Base-by-base conservation (phyloP, 2,797 vertebrate genomes). In the Knipowitschia caucasica region DNA sequence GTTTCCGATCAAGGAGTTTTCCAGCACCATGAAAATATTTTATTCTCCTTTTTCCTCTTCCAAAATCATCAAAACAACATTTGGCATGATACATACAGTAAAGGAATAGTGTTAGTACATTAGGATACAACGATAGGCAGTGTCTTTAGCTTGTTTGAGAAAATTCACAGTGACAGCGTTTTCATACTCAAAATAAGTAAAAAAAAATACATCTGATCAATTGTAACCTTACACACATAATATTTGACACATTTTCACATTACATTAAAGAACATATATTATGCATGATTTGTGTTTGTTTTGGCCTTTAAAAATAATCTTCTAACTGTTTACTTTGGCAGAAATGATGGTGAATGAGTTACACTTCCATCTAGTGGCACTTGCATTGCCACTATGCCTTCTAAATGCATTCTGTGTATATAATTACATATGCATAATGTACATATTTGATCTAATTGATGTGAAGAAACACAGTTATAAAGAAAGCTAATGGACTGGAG, bases 111-210 rank as follows among this genome's bases (percentile, higher is more conserved):
- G 34, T n/a, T 5, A 17, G 14, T 36, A 38, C 3, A 9, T 17
- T 17, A 17, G 7, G 7, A 7, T 38, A 6, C 5, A 15, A 51
- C 29, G 33, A 17, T 51, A 8, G 42, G 24, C 55, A 50, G 56
- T 15, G 53, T 40, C 17, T 20, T 33, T 9, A 34, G 5, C 46
- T 57, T 51, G 50, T 69, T 65, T 20, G 17, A 42, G 34, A 20
- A 26, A 23, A 45, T 63, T 71, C 33, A 62, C 67, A 68, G 78
- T 72, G 67, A 62, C 35, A 56, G 6, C 53, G 49, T n/a, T 44
- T 34, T 53, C 25, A 64, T 10, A 38, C n/a, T 59, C 63, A 59
- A 40, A 42, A 62, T 9, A 58, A 50, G 58, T 15, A 23, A 51
- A 0, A 20, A 36, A 25, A 59, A 7, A 56, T 7, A 15, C 15